Evolutionary conservation across 2,888 invertebrate genomes (phyloP).

Genomic region (Tubiluchus corallicola): DNA sequence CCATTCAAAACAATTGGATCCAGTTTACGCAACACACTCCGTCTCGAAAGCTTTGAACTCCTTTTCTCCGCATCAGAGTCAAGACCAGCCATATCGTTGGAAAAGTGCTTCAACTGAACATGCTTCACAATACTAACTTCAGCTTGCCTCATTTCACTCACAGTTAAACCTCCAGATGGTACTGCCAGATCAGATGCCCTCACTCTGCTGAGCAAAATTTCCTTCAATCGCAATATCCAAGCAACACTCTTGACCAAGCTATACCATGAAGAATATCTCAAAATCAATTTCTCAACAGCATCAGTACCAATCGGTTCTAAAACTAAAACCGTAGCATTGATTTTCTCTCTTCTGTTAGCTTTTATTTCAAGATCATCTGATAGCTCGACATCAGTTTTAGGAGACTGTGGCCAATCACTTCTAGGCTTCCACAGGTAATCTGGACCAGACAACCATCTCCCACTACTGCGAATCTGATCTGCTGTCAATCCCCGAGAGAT

Average conservation of each 20-base stretch:
- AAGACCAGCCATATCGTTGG: too few relatives aligned
- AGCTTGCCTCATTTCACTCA: neutral
- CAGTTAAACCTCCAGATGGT: neutral
- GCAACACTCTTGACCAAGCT: neutral
- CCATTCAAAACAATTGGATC: too few relatives aligned
- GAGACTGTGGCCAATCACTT: too few relatives aligned
- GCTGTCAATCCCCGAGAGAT: constrained; percentile 8
- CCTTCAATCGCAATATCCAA: constrained; percentile 5
- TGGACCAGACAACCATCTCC: constrained; percentile 8
- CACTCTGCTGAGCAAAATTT: neutral
- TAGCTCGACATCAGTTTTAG: too few relatives aligned
- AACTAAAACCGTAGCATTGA: too few relatives aligned
- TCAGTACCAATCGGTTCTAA: neutral
- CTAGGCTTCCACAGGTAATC: constrained; percentile 8
- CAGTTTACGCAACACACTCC: too few relatives aligned
- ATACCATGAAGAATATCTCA: constrained; percentile 6
- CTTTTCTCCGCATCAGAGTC: neutral
- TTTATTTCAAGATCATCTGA: constrained; percentile 5
- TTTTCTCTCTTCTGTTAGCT: neutral
- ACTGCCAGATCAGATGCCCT: too few relatives aligned
- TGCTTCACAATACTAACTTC: neutral
- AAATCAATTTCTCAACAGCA: neutral
- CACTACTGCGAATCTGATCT: constrained; percentile 1
- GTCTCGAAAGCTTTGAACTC: too few relatives aligned
- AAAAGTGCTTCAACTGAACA: neutral